Conservation (phyloP, 2,113 vertebrate species). For the Ophiodon elongatus region DNA sequence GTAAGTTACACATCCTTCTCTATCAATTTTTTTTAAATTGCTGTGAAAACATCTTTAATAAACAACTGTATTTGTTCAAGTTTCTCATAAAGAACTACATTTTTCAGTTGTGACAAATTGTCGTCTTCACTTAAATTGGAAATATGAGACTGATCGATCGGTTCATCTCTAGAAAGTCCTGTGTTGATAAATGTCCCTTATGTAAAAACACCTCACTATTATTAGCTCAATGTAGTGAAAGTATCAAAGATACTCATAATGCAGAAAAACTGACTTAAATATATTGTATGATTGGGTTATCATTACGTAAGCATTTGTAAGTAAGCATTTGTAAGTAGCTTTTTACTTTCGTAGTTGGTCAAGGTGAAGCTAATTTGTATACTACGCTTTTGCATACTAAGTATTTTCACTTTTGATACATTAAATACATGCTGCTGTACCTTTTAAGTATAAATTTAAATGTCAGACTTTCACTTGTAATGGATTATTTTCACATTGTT, state of each 20-base stretch:
- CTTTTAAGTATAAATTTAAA: not conserved
- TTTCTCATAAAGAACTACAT: not conserved
- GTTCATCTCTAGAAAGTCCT: too few relatives aligned
- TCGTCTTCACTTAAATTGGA: too few relatives aligned
- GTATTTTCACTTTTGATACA: conserved; percentile 1
- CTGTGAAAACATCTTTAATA: not conserved
- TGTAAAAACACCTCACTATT: not conserved
- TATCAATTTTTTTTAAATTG: too few relatives aligned
- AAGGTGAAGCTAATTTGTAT: not conserved
- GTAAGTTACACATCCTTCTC: not conserved
- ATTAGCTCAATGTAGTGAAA: not conserved
- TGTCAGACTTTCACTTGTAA: not conserved
- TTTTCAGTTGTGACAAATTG: too few relatives aligned
- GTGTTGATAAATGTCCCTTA: not conserved
- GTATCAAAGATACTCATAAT: not conserved
- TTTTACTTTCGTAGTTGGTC: not conserved
- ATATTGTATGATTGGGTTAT: not conserved
- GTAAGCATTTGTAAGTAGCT: not conserved
- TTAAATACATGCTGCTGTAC: not conserved
- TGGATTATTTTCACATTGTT: not conserved
- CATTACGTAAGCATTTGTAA: not conserved
- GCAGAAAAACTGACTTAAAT: not conserved
- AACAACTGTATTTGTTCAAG: not conserved
- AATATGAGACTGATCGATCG: too few relatives aligned
- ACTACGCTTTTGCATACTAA: not conserved